These are phyloP conservation scores for Xenopus borealis DNA, from an alignment of 2,113 vertebrate genomes.

Conservation along the genomic window DNA sequence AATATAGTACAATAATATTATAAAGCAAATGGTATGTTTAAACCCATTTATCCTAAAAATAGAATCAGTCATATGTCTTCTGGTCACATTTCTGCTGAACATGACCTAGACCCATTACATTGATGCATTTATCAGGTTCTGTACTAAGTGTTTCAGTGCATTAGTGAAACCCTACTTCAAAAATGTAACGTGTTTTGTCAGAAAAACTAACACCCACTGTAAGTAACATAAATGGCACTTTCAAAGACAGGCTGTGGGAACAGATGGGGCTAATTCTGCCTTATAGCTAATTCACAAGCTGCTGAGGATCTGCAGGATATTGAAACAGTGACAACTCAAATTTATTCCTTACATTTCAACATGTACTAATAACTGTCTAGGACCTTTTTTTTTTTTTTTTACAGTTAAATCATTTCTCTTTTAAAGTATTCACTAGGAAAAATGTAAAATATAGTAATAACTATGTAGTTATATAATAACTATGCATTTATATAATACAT, in stretches of 20 bases:
- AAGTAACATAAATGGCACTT: conserved; percentile 10
- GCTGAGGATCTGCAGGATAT: conserved; percentile 3
- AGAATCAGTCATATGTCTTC: neutral
- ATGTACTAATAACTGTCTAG: conserved; percentile 17
- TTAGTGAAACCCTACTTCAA: neutral
- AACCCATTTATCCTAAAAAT: too few relatives aligned
- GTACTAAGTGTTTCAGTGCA: neutral
- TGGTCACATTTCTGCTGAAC: neutral
- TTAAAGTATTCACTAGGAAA: conserved; percentile 15
- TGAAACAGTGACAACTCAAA: conserved; percentile 16
- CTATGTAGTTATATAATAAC: neutral
- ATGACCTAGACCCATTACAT: neutral
- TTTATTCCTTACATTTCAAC: conserved; percentile 8
- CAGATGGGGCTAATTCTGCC: conserved; percentile 13
- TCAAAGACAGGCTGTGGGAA: conserved; percentile 1
- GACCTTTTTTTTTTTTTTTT: conserved; percentile 14
- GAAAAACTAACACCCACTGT: conserved; percentile 5
- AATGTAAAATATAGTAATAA: conserved; percentile 29
- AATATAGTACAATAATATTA: too few relatives aligned
- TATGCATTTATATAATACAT: too few relatives aligned
- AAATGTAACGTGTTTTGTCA: conserved; percentile 4
- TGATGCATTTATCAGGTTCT: neutral
- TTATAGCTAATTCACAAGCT: conserved; percentile 6
- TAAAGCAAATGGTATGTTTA: too few relatives aligned
- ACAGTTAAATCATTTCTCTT: conserved; percentile 29